Percentiles rank a stretch among this genome's conserved stretches.
Evolutionary conservation across 2,888 invertebrate species (phyloP).

Genomic region (Scaptomyza reducta): DNA sequence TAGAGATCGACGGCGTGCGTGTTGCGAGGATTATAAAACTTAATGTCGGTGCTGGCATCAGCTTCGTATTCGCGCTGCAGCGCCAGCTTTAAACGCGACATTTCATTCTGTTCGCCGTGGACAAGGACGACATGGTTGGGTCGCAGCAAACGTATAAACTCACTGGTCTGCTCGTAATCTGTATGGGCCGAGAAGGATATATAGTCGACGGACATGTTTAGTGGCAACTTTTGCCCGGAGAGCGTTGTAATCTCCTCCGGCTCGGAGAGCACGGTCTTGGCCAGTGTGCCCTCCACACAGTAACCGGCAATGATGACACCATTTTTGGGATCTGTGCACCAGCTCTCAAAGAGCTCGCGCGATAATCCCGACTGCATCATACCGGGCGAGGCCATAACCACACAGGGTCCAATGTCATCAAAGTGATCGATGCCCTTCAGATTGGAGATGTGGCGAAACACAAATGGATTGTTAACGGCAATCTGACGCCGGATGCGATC

Average conservation of each 20-base stretch:
- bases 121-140: constrained; percentile 97
- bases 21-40: constrained; percentile 97
- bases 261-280: constrained; percentile 97
- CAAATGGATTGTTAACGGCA: constrained; percentile 98
- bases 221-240: constrained; percentile 96
- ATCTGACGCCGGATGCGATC: constrained; percentile 98
- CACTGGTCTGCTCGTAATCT: constrained; percentile 89
- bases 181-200: constrained; percentile 99
- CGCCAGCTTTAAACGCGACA: constrained; percentile 97
- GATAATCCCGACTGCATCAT: constrained; percentile 99
- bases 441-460: constrained; percentile 98
- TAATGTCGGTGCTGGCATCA: constrained; percentile 91
- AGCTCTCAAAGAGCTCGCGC: constrained; percentile 98
- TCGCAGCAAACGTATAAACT: constrained; percentile 96
- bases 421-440: constrained; percentile 98
- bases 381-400: constrained; percentile 99
- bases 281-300: constrained; percentile 95
- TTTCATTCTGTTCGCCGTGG: constrained; percentile 99
- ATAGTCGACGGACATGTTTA: constrained; percentile 99
- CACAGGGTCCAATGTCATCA: constrained; percentile 99
- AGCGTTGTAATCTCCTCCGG: constrained; percentile 98
- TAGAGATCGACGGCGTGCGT: constrained; percentile 96
- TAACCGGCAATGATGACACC: constrained; percentile 99
- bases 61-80: constrained; percentile 90
- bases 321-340: constrained; percentile 99